Base-by-base conservation (phyloP, 2,888 invertebrate species). In the Neocrepidodera transversa region DNA sequence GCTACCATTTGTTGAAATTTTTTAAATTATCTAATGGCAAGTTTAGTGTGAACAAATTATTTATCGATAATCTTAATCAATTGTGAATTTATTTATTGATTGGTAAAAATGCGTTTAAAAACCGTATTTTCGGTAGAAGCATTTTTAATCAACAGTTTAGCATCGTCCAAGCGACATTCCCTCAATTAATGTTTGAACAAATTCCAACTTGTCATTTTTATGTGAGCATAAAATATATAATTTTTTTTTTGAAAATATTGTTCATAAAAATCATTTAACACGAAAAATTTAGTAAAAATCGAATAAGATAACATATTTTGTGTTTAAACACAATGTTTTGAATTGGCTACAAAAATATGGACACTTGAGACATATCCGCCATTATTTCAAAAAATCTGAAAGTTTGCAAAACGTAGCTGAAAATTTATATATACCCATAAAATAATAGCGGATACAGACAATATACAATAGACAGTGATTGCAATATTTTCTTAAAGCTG, bases 281-380 rank as follows among this genome's bases (percentile, higher is more conserved):
- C 58, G 52, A 48, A 53, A 58, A 60, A 56, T 51, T 36, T 23
- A 28, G 32, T 42, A 48, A 52, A 32, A 63, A 57, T 30, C 30
- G 51, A 60, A 58, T 47, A 36, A 59, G 45, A 55, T 55, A 51
- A 50, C 47, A 48, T 48, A 51, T 38, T 58, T 45, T 63, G 50
- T 52, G 60, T 58, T 58, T 58, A 57, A 43, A 54, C 63, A 59
- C 61, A 35, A 36, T 23, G 49, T 32, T 55, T 62, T 57, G 57
- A 62, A 60, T 58, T 62, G 64, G 60, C 69, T 69, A 69, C 67
- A 67, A 68, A 69, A 69, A 71, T 72, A 70, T 70, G 71, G 71
- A 68, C 68, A 69, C 70, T 62, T 60, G 61, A 57, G 58, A 65
- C 49, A 45, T 49, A 60, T 50, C 60, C 60, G 54, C 45, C 28